A percentile compares a stretch with the other conserved stretches of the same genome.
Conservation (phyloP, 2,888 invertebrate genomes). For the Sminthurinus aureus region DNA sequence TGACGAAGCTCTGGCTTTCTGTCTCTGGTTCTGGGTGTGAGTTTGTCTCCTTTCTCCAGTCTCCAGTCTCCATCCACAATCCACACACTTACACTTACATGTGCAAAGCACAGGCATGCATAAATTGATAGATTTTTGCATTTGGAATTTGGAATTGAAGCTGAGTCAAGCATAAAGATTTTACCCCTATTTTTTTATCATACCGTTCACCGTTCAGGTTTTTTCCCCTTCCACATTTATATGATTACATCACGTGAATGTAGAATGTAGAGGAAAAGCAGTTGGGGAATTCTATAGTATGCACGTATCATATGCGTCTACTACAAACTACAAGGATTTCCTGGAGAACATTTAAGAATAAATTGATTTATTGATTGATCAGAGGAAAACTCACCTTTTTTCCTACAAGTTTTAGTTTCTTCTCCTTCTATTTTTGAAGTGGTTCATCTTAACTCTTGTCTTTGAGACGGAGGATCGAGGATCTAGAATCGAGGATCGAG, state of each 20-base stretch:
- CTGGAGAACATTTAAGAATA: conserved; percentile 34
- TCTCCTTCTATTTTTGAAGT: background rate
- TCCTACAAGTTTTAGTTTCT: background rate
- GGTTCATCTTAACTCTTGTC: background rate
- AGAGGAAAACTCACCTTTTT: conserved; percentile 23
- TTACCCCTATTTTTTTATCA: background rate
- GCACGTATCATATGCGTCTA: background rate
- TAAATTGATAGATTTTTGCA: background rate
- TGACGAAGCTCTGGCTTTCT: too few species aligned
- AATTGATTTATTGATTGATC: conserved; percentile 38
- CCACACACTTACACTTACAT: background rate
- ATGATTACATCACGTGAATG: too few species aligned
- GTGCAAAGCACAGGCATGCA: background rate
- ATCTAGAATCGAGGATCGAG: too few species aligned
- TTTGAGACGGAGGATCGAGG: too few species aligned
- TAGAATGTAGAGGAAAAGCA: background rate
- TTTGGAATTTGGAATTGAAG: conserved; percentile 5
- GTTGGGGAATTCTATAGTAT: background rate
- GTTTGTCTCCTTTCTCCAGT: background rate
- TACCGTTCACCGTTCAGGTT: too few species aligned
- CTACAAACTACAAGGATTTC: background rate
- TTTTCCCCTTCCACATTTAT: conserved; percentile 1
- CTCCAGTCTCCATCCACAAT: too few species aligned
- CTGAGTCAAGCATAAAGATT: conserved; percentile 25
- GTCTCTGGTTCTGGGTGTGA: background rate